Evolutionary conservation across 2,113 vertebrate genomes (phyloP).

Genomic region (Bubo bubo): DNA sequence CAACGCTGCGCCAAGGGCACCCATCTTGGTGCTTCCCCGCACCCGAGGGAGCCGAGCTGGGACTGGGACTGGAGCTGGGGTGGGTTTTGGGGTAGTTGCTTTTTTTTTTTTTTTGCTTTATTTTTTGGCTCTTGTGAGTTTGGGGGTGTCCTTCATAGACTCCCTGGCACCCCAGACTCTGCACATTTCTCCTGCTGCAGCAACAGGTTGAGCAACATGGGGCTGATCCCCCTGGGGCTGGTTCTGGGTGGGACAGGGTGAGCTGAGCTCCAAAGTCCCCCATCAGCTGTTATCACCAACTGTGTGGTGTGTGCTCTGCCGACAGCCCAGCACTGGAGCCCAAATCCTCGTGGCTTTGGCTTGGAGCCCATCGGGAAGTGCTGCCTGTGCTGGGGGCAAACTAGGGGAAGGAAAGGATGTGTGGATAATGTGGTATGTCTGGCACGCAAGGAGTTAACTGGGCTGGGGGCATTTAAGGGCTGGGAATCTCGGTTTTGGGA

Average conservation of each 20-base stretch:
- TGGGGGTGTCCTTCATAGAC: neutral
- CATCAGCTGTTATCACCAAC: neutral
- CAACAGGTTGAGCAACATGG: neutral
- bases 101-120: neutral
- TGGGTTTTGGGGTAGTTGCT: neutral
- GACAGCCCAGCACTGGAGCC: neutral
- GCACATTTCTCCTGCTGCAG: neutral
- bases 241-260: neutral
- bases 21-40: rapidly evolving
- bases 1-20: rapidly evolving
- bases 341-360: neutral
- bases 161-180: neutral
- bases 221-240: neutral
- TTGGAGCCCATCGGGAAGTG: rapidly evolving
- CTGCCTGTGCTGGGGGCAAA: rapidly evolving
- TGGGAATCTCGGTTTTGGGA: neutral
- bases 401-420: rapidly evolving
- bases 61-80: neutral
- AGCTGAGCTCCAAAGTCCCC: neutral
- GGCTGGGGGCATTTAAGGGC: neutral
- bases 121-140: neutral
- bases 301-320: rapidly evolving
- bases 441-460: neutral
- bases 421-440: rapidly evolving
- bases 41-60: neutral